Evolutionary conservation across 2,888 invertebrate genomes (phyloP).

Genomic region (Choreutis nemorana): DNA sequence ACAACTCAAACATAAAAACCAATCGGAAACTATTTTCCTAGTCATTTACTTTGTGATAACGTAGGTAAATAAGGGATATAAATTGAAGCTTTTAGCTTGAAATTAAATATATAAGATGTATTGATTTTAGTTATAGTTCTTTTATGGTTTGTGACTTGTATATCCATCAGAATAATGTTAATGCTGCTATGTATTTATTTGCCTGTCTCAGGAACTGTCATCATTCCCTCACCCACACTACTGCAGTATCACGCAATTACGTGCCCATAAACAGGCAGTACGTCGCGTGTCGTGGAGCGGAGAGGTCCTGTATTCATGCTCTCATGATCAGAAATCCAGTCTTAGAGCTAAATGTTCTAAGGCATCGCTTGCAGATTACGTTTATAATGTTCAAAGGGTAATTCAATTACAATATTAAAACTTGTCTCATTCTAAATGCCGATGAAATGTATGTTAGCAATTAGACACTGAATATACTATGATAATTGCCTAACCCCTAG

Average conservation of each 20-base stretch:
- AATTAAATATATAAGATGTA: no score
- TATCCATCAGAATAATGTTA: no score
- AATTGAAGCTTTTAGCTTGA: no score
- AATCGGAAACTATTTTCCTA: no score
- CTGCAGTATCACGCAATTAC: slow-evolving; percentile 41
- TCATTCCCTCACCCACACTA: slow-evolving; percentile 51
- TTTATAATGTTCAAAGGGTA: slow-evolving; percentile 64
- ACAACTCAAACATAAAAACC: no score
- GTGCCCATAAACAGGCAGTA: slow-evolving; percentile 55
- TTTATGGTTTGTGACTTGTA: no score
- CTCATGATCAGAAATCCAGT: slow-evolving; percentile 59
- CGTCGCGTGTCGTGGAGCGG: slow-evolving; percentile 50
- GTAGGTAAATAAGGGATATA: no score
- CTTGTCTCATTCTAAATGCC: background rate
- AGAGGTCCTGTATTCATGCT: slow-evolving; percentile 60
- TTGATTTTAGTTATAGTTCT: no score
- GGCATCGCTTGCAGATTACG: slow-evolving; percentile 54
- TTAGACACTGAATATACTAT: slow-evolving; percentile 1
- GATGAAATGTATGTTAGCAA: background rate
- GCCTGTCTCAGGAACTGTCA: slow-evolving; percentile 50
- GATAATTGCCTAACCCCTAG: slow-evolving; percentile 1
- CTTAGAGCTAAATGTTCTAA: slow-evolving; percentile 55
- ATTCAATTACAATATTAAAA: slow-evolving; percentile 8
- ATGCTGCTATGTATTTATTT: no score
- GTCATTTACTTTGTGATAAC: no score